Percentiles rank a stretch among this genome's conserved stretches.
Evolutionary conservation across 2,888 invertebrate species (phyloP).

Genomic region (Girardia tigrina): DNA sequence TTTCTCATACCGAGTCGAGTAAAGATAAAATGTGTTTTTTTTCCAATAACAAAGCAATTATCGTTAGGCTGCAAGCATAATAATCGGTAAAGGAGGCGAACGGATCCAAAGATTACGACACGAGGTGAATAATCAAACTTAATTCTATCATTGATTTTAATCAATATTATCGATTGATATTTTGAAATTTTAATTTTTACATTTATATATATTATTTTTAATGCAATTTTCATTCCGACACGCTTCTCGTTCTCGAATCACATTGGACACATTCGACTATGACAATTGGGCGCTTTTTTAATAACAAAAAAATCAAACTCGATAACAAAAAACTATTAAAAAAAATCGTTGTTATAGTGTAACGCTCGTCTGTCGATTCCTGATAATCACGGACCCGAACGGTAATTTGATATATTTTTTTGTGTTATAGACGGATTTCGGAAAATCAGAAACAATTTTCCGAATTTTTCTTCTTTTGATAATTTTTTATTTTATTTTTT

Average conservation of each 20-base stretch:
- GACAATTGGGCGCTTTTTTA: slow-evolving; percentile 12
- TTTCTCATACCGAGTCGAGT: not conserved
- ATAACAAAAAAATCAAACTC: not conserved
- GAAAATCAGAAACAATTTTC: no score
- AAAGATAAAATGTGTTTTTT: no score
- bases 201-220: not conserved
- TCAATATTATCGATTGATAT: not conserved
- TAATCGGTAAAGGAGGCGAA: slow-evolving; percentile 6
- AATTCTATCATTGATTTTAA: no score
- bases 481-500: no score
- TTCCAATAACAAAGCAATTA: no score
- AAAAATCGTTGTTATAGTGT: not conserved
- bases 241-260: not conserved
- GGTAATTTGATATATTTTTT: slow-evolving; percentile 14
- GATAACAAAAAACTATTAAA: not conserved
- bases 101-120: not conserved
- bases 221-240: slow-evolving; percentile 15
- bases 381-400: slow-evolving; percentile 8
- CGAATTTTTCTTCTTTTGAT: no score
- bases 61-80: not conserved
- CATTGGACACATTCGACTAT: not conserved
- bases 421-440: no score
- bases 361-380: slow-evolving; percentile 3
- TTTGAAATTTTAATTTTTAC: not conserved
- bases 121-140: not conserved